Base-by-base conservation (phyloP, 2,888 invertebrate species). In the Dryococelus australis region DNA sequence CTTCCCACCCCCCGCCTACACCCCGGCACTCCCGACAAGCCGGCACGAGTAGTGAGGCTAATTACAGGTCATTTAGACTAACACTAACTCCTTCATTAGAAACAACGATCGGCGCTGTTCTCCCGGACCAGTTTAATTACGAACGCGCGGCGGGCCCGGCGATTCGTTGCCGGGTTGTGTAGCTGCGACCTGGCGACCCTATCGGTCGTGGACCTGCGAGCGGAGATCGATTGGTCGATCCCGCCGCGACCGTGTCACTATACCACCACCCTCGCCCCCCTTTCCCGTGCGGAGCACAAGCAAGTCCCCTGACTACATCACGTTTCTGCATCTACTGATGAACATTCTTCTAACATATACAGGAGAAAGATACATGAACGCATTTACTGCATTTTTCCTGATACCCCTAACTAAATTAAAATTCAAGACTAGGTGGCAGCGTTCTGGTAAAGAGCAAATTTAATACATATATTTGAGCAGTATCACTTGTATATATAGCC, bases 31-130 rank as follows among this genome's bases (percentile, higher is more conserved):
- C 35, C 65, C 65, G n/a, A n/a, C 65, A 65, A 65, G n/a, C 65
- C 65, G 65, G 65, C 65, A 65, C 43, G 83, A 35, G 43, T 83
- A 83, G 83, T 83, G 83, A 83, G 83, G 83, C 28, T 83, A 83
- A 83, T 83, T 35, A 83, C 35, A 83, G 83, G 83, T 83, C 83
- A 83, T 83, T 83, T 83, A 83, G 83, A 83, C 35, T 28, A 83
- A 35, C 35, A 24, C 35, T 35, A 35, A 83, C 35, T 43, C 83
- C 83, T 83, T 83, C 83, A 83, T 83, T 83, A 83, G 83, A 28
- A 83, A 83, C 65, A 65, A 65, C 65, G 65, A 65, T 65, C 65
- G 65, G 65, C 65, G 65, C 65, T 65, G 65, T 65, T 65, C 65
- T 65, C 65, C 65, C 65, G 65, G 83, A 43, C 83, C 83, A 24